These are phyloP conservation scores for Tetragonula clypearis DNA, from an alignment of 1,140 invertebrate species.

Conservation along the genomic window DNA sequence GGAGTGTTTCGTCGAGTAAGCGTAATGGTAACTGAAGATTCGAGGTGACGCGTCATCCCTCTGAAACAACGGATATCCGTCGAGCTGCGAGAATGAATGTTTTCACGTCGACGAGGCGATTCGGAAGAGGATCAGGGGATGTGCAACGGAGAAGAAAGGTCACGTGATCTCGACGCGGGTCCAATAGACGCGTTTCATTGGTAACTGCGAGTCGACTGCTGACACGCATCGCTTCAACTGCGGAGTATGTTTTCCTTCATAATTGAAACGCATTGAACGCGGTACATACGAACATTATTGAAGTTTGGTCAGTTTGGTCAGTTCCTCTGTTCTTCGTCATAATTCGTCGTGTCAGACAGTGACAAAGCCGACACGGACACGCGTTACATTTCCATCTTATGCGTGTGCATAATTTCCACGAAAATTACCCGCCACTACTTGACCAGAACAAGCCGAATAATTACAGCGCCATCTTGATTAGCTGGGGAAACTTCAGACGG, in stretches of 20 bases:
- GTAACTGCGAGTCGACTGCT: slow-evolving; percentile 8
- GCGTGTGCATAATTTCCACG: neutral
- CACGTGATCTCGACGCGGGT: neutral
- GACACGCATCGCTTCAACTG: neutral
- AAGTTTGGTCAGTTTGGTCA: neutral
- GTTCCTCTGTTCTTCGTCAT: neutral
- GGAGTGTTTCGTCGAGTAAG: neutral
- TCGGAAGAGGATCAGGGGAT: neutral
- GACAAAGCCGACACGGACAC: neutral
- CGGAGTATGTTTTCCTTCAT: slow-evolving; percentile 4
- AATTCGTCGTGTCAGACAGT: neutral
- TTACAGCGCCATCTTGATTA: neutral
- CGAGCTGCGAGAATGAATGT: slow-evolving; percentile 12
- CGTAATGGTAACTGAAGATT: neutral
- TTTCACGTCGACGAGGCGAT: neutral
- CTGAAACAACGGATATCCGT: neutral
- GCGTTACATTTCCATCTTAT: neutral
- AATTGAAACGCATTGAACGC: neutral
- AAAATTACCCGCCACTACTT: neutral
- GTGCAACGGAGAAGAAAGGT: neutral
- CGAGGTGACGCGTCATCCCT: neutral
- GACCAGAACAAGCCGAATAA: neutral
- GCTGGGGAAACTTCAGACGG: too few relatives aligned
- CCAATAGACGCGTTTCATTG: slow-evolving; percentile 29
- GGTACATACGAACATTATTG: neutral